These are phyloP conservation scores for Dipodomys spectabilis DNA, from an alignment of 2,113 vertebrate species.

Conservation along the genomic window DNA sequence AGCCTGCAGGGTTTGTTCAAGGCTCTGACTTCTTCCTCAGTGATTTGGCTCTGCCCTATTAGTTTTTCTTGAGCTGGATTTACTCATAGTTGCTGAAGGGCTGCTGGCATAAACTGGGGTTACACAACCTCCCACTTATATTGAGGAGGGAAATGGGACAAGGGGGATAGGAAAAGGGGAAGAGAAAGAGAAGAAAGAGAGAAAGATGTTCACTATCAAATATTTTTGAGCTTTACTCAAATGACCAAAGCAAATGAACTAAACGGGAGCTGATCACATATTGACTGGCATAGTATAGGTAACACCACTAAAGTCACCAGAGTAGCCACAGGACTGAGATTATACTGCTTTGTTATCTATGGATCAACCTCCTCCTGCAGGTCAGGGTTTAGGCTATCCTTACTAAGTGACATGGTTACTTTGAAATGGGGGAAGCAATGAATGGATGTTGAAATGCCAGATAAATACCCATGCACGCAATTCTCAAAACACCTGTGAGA, in stretches of 20 bases:
- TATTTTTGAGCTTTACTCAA: background rate
- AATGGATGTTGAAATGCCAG: background rate
- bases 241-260: background rate
- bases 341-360: background rate
- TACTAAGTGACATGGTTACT: background rate
- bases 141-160: background rate
- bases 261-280: background rate
- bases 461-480: background rate
- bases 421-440: background rate
- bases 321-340: background rate
- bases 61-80: background rate
- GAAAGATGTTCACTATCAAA: background rate
- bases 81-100: background rate
- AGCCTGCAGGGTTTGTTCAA: background rate
- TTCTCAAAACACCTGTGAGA: background rate
- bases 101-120: background rate
- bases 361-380: no score
- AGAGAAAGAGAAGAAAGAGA: background rate
- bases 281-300: background rate
- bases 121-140: background rate
- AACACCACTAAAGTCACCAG: background rate
- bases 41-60: background rate
- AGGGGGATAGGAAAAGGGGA: no score
- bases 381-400: background rate
- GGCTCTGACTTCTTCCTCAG: background rate